Evolutionary conservation across 2,888 invertebrate genomes (phyloP), one percentile per base, ranked within the genome.

Genomic region (Latrodectus hesperus): DNA sequence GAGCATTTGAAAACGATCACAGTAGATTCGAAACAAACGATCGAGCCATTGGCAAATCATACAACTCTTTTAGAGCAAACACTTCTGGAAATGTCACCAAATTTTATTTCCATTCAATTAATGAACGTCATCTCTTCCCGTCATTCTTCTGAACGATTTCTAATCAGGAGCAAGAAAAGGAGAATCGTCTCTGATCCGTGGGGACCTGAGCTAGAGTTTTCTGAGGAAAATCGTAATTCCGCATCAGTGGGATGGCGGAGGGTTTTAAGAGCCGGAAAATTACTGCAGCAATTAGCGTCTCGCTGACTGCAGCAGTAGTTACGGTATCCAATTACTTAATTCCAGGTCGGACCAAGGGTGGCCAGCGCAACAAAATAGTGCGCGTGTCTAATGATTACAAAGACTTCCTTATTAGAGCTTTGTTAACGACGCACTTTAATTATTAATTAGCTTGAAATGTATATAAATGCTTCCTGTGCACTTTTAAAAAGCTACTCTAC

Each of bases 321-420:
- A 65, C 10, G 16, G 65, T 71, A 52, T 72, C 72, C 80, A 64
- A 80, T 80, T 80, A 80, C 80, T 72, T 80, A 80, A 72, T 80
- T 65, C 53, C 72, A 53, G 14, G 68, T 17, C 53, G 77, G 12
- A n/a, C 38, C 51, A 51, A 11, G 71, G 26, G 55, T 72, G 17
- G 14, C 16, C 72, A 10, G n/a, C 11, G 52, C 38, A 55, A 75
- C 49, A 64, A 80, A 80, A 80, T 72, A 55, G 65, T 65, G 80
- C 55, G 71, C 72, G 60, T 22, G 64, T 64, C 64, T 72, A 51
- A 72, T 80, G 72, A 80, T 80, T 80, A 80, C 72, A 60, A 80
- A 72, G 80, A 16, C 17, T 22, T 14, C 55, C 55, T 55, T 55
- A 55, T 55, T 55, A 55, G 55, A 14, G 4, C 55, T 14, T 55